These are phyloP conservation scores for Beaufortia kweichowensis DNA, from an alignment of 2,113 vertebrate genomes.

Conservation along the genomic window DNA sequence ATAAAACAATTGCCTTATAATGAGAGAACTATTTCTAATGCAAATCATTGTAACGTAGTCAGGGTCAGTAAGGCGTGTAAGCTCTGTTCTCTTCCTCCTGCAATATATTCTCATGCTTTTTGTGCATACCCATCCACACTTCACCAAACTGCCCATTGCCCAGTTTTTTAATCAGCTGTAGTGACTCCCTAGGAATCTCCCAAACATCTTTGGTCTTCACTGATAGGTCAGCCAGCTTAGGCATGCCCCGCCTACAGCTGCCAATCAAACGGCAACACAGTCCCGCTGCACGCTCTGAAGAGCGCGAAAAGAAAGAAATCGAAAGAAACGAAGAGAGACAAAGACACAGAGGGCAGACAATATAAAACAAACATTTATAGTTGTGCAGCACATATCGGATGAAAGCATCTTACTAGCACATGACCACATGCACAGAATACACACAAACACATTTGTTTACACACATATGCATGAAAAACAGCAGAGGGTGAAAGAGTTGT, in stretches of 20 bases:
- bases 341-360: constrained; percentile 12
- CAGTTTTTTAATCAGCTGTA: constrained; percentile 90
- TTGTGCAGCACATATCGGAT: not conserved
- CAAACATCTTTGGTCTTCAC: constrained; percentile 95
- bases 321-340: constrained; percentile 18
- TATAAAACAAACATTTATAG: constrained; percentile 30
- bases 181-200: constrained; percentile 91
- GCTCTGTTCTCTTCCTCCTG: constrained; percentile 42
- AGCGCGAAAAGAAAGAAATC: constrained; percentile 48
- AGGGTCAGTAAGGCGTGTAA: constrained; percentile 52
- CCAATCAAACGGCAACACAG: constrained; percentile 87
- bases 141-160: constrained; percentile 93
- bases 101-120: constrained; percentile 39
- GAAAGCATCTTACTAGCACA: not conserved
- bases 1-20: not conserved
- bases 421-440: not conserved
- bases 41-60: constrained; percentile 9
- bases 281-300: constrained; percentile 82
- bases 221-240: constrained; percentile 88
- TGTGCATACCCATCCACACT: constrained; percentile 88
- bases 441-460: not conserved
- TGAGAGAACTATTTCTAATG: not conserved
- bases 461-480: not conserved
- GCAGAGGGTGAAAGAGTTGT: constrained; percentile 24
- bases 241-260: constrained; percentile 87